phyloP scores from a whole-genome alignment of 2,888 invertebrate species.

The Luperina testacea region DNA sequence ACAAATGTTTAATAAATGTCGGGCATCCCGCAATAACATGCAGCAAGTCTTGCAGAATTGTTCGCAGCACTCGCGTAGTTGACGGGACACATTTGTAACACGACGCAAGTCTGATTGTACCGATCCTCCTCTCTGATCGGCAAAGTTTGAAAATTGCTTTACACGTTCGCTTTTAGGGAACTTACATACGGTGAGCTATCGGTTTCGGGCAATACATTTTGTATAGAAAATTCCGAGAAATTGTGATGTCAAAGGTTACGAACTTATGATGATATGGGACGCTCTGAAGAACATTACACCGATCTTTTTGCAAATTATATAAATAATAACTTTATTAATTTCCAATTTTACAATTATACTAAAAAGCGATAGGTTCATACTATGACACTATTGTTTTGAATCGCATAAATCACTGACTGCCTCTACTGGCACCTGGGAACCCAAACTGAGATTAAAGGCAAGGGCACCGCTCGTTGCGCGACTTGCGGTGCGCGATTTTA shows the following conservation, averaged over 20 bases:
- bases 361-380: not conserved
- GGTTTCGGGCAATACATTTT: not conserved
- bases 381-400: not conserved
- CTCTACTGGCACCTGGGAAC: not conserved
- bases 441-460: too few relatives aligned
- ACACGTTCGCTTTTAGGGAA: slow-evolving; percentile 8
- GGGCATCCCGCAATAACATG: slow-evolving; percentile 45
- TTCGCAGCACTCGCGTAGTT: slow-evolving; percentile 37
- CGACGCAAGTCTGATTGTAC: slow-evolving; percentile 48
- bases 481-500: too few relatives aligned
- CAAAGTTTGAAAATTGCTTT: slow-evolving; percentile 44
- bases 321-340: not conserved
- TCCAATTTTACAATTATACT: not conserved
- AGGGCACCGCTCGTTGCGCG: too few relatives aligned
- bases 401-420: not conserved
- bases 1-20: slow-evolving; percentile 52
- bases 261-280: not conserved
- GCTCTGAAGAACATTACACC: not conserved
- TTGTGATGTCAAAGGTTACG: not conserved
- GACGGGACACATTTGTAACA: slow-evolving; percentile 50
- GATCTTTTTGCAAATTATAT: not conserved
- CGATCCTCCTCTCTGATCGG: slow-evolving; percentile 20
- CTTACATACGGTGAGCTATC: not conserved
- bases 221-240: not conserved
- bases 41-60: slow-evolving; percentile 38